Conservation (phyloP, 2,797 vertebrate species). For the Cheirogaleus major region DNA sequence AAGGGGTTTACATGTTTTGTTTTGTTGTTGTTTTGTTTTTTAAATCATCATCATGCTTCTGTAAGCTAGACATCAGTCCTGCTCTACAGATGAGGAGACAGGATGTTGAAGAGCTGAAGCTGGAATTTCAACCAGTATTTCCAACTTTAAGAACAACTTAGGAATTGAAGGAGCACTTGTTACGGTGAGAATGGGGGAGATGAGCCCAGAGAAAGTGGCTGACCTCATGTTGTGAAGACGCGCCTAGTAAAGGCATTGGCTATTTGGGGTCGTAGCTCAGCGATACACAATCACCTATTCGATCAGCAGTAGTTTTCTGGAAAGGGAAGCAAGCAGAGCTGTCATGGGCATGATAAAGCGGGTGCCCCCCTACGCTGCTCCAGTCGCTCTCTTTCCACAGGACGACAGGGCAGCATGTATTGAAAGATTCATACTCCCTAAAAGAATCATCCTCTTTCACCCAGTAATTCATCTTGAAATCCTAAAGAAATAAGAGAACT, state of each 20-base stretch:
- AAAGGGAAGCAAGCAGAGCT: neutral
- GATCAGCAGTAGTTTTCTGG: neutral
- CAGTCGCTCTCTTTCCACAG: neutral
- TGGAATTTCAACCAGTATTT: neutral
- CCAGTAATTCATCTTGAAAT: neutral
- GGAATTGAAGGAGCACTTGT: neutral
- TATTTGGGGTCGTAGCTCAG: neutral
- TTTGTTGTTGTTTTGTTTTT: neutral
- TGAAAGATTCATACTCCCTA: neutral
- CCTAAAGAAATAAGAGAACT: constrained; percentile 11
- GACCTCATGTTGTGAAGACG: too few relatives aligned
- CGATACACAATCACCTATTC: neutral
- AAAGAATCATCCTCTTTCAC: neutral
- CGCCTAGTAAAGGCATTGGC: neutral
- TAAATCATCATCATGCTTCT: neutral
- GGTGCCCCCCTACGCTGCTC: rapidly evolving
- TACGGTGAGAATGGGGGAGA: neutral
- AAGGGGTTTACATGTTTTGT: neutral
- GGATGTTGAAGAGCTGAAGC: neutral
- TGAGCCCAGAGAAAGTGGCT: neutral
- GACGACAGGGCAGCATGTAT: rapidly evolving
- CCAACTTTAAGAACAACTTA: neutral
- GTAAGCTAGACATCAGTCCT: neutral
- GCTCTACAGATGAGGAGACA: neutral
- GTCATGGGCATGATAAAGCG: rapidly evolving